A percentile compares a stretch with the other conserved stretches of the same genome.
phyloP scores from a whole-genome alignment of 1,140 invertebrate species.

The Kradibia gibbosae region DNA sequence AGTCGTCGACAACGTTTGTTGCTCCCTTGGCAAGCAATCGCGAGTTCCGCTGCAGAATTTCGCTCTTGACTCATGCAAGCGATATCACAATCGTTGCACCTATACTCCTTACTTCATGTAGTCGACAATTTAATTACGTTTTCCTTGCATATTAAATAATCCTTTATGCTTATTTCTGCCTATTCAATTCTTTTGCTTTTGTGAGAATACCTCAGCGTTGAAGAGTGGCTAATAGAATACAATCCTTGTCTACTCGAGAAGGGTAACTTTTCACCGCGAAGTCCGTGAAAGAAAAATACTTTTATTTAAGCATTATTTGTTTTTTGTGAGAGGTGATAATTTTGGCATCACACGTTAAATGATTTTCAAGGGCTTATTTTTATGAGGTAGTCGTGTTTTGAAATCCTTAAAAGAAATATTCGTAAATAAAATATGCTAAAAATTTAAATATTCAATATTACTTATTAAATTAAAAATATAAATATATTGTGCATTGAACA shows the following conservation, averaged over 20 bases:
- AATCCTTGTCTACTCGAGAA: background rate
- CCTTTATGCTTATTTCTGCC: background rate
- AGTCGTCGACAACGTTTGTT: slow-evolving; percentile 55
- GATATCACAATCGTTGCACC: background rate
- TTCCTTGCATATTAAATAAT: background rate
- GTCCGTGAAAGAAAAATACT: background rate
- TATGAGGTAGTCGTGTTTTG: too few species aligned
- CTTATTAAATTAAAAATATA: too few species aligned
- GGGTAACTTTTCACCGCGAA: background rate
- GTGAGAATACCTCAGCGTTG: background rate
- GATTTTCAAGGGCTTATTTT: too few species aligned
- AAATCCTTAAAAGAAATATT: too few species aligned
- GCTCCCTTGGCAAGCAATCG: slow-evolving; percentile 32
- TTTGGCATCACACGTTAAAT: too few species aligned
- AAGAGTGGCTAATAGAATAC: background rate
- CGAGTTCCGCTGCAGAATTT: slow-evolving; percentile 22
- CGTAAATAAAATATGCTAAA: too few species aligned
- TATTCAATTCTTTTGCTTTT: background rate
- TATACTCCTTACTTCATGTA: background rate
- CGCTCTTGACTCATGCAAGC: background rate
- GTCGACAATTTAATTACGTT: slow-evolving; percentile 26
- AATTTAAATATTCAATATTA: too few species aligned
- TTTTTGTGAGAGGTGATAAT: background rate
- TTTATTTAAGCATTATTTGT: background rate
- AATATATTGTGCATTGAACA: too few species aligned